Evolutionary conservation across 2,797 vertebrate species (phyloP).

Genomic region (Geotria australis): DNA sequence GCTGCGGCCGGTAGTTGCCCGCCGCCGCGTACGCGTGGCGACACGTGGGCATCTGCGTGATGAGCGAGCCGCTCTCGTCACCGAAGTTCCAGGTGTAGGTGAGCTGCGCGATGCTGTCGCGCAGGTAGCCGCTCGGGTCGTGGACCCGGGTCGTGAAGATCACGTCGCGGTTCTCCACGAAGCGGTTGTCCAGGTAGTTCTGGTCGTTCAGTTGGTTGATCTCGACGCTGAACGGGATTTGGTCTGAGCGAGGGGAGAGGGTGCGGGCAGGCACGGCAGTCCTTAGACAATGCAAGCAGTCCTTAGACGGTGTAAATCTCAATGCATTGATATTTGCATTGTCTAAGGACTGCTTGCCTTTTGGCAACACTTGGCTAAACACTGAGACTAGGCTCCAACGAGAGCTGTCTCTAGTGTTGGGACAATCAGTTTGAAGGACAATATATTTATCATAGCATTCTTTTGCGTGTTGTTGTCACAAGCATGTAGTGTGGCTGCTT

Average conservation of each 20-base stretch:
- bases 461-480: too few species aligned
- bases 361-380: too few species aligned
- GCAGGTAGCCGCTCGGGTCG: slow-evolving; percentile 58
- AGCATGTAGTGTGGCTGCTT: too few species aligned
- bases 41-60: slow-evolving; percentile 19
- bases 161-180: slow-evolving; percentile 36
- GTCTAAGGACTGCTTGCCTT: too few species aligned
- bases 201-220: slow-evolving; percentile 43
- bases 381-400: too few species aligned
- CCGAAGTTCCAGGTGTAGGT: slow-evolving; percentile 56
- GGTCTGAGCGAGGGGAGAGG: slow-evolving; percentile 16
- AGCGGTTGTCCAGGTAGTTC: slow-evolving; percentile 32
- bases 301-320: too few species aligned
- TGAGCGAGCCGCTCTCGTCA: slow-evolving; percentile 25
- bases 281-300: background rate
- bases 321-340: too few species aligned
- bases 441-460: too few species aligned
- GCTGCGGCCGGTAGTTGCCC: slow-evolving; percentile 31
- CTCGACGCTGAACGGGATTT: slow-evolving; percentile 40
- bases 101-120: slow-evolving; percentile 17
- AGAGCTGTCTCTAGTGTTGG: too few species aligned
- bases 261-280: background rate
- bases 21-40: slow-evolving; percentile 30
- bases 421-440: too few species aligned
- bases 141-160: slow-evolving; percentile 36